Conservation (phyloP, 2,113 vertebrate species). For the Phalacrocorax aristotelis region DNA sequence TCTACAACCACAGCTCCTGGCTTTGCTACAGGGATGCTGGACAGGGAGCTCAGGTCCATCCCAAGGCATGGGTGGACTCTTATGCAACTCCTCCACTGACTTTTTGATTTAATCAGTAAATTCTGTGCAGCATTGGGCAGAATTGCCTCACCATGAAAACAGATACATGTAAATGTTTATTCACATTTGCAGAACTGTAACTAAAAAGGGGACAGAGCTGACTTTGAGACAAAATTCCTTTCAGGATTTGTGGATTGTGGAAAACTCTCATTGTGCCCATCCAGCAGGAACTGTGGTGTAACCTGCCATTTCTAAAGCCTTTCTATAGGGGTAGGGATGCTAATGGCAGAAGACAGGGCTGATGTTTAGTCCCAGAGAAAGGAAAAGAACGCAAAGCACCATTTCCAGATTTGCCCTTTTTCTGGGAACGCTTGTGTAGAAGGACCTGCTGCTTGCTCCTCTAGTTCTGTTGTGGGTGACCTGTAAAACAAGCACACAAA, state of each 20-base stretch:
- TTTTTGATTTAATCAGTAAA: neutral
- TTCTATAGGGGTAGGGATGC: neutral
- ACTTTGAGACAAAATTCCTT: neutral
- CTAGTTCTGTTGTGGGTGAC: neutral
- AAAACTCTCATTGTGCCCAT: rapidly evolving
- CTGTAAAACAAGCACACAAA: neutral
- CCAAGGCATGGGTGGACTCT: neutral
- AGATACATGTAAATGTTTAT: neutral
- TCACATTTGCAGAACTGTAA: neutral
- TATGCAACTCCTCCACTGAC: neutral
- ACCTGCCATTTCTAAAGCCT: neutral
- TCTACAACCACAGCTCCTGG: neutral
- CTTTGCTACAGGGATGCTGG: neutral
- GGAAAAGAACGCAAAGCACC: neutral
- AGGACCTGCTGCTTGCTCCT: neutral
- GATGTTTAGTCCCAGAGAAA: neutral
- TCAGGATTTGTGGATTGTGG: neutral
- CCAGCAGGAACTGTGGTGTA: neutral
- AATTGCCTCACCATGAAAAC: neutral
- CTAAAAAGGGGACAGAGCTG: neutral
- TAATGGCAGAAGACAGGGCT: neutral
- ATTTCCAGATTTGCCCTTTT: neutral
- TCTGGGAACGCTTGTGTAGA: neutral
- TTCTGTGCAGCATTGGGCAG: neutral
- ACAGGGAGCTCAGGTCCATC: neutral